Evolutionary conservation across 2,888 invertebrate species (phyloP), one percentile per base, ranked within the genome.

Genomic region (Eupeodes luniger): DNA sequence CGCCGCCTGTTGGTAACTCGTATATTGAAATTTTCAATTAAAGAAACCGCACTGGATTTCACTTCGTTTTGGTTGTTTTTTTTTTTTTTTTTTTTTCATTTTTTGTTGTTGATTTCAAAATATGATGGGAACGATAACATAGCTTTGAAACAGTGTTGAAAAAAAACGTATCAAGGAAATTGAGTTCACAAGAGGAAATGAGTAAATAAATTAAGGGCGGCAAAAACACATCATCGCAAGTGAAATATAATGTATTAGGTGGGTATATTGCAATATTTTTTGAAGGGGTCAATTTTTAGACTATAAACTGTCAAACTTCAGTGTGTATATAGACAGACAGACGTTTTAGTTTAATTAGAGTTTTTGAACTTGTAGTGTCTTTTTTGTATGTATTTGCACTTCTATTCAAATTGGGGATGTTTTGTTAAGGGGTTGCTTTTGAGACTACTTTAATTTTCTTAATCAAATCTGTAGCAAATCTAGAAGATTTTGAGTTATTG

Each of bases 1-100:
- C 27, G 27, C 27, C 1, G 27, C 27, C 27, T 27, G 27, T 1
- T 27, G 27, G 27, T 27, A 27, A 27, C 27, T 27, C 27, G 27
- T 27, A 34, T 78, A 69, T 81, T 81, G 85, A 78, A 85, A 84
- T 70, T 81, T 88, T 88, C 88, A 88, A 88, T 88, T 88, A 88
- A 85, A 78, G 66, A 74, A 81, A 85, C 69, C 85, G 67, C 70
- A 74, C 74, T 80, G 80, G 53, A 49, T 79, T 70, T 86, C 44
- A 70, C 12, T 69, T 44, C 34, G 57, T 57, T 62, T 69, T 9
- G 5, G 4, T 40, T 55, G 4, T 40, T 55, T 27, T 6, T 74
- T 61, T n/a, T 11, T 34, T 74, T 69, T 67, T 11, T 47, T 47
- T 47, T 47, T 64, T 51, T 70, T 69, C 12, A 12, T 16, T 53